Conservation (phyloP, 1,140 invertebrate species). For the Bombus fervidus region DNA sequence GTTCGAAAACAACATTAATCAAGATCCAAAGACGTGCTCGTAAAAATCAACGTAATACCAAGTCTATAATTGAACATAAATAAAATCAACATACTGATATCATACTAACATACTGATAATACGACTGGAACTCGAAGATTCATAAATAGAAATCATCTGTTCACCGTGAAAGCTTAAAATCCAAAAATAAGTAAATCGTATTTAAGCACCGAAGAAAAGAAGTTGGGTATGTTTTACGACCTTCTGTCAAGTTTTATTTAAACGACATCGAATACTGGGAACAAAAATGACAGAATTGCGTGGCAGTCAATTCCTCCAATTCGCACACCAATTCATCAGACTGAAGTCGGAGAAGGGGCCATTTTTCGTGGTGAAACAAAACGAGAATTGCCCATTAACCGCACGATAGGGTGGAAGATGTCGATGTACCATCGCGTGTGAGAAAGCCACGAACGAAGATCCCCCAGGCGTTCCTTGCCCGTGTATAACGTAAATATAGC, state of each 20-base stretch:
- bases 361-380: constrained; percentile 60
- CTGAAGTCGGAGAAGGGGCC: neutral
- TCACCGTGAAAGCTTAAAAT: no score
- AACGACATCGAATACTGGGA: neutral
- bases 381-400: constrained; percentile 61
- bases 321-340: constrained; percentile 4
- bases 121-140: no score
- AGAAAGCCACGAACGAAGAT: constrained; percentile 43
- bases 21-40: no score
- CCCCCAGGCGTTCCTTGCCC: constrained; percentile 5
- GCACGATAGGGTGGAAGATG: constrained; percentile 58
- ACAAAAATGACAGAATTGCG: constrained; percentile 16
- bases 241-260: neutral
- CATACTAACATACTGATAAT: no score
- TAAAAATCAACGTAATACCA: neutral
- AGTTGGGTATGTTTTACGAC: neutral
- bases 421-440: constrained; percentile 58
- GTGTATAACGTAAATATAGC: neutral
- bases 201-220: neutral
- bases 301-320: constrained; percentile 2
- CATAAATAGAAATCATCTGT: no score
- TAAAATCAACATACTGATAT: neutral
- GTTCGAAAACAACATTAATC: no score
- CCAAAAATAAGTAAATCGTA: neutral
- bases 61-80: neutral